Conservation (phyloP, 2,888 invertebrate species). For the Rhynchonema sp. region DNA sequence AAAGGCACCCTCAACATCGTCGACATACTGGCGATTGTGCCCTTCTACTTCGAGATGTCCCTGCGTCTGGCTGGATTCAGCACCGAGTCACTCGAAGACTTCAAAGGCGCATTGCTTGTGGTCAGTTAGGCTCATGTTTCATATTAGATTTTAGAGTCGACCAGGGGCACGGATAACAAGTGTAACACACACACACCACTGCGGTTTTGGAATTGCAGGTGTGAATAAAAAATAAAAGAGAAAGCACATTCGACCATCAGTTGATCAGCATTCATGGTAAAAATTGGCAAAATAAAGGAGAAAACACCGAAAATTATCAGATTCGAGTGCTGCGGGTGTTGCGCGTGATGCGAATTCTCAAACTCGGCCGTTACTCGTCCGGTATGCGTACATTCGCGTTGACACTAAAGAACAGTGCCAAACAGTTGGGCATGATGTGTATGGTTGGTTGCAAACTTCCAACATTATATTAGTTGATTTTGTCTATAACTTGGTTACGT, state of each 20-base stretch:
- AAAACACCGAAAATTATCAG: too few species aligned
- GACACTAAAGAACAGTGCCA: slow-evolving; percentile 23
- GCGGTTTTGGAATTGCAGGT: too few species aligned
- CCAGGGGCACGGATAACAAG: too few species aligned
- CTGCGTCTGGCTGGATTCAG: neutral
- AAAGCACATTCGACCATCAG: too few species aligned
- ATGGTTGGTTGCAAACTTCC: slow-evolving; percentile 18
- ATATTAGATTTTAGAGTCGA: too few species aligned
- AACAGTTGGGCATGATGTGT: slow-evolving; percentile 17
- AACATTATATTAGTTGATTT: neutral
- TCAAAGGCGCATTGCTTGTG: neutral
- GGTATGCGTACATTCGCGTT: slow-evolving; percentile 26
- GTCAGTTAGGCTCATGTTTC: too few species aligned
- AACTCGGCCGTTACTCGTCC: slow-evolving; percentile 13
- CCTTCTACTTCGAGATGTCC: neutral
- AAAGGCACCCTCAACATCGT: neutral
- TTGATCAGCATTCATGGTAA: too few species aligned
- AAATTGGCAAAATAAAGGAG: too few species aligned
- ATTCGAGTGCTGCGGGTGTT: slow-evolving; percentile 23
- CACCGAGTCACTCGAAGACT: neutral
- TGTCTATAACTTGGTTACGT: neutral
- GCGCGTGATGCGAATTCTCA: slow-evolving; percentile 23
- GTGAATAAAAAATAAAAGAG: too few species aligned
- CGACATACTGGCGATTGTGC: slow-evolving; percentile 1
- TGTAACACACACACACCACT: too few species aligned